phyloP scores from a whole-genome alignment of 2,113 vertebrate genomes.

The Caranx melampygus region DNA sequence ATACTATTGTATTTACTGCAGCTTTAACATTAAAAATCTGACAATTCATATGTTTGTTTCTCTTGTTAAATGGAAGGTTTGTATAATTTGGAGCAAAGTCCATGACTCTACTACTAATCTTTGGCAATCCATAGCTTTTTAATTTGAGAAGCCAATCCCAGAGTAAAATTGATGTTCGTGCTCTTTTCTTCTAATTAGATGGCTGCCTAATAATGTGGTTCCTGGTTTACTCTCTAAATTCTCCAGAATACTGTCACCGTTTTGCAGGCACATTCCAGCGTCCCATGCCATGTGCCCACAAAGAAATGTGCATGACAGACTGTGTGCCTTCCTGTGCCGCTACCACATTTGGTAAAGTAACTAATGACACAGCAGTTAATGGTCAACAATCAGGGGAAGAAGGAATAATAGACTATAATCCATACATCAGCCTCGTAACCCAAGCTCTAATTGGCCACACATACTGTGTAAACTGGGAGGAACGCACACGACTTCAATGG shows the following conservation, averaged over 20 bases:
- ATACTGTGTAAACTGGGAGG: slow-evolving; percentile 75
- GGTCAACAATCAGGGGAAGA: slow-evolving; percentile 76
- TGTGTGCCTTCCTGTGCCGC: slow-evolving; percentile 69
- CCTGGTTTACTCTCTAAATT: slow-evolving; percentile 48
- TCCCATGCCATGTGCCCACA: slow-evolving; percentile 54
- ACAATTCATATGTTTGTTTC: slow-evolving; percentile 22
- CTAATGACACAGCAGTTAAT: slow-evolving; percentile 80
- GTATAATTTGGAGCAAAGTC: slow-evolving; percentile 12
- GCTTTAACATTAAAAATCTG: slow-evolving; percentile 8
- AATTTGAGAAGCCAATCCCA: slow-evolving; percentile 16
- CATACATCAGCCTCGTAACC: slow-evolving; percentile 80
- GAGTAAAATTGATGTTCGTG: slow-evolving; percentile 34
- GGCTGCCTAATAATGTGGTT: slow-evolving; percentile 57
- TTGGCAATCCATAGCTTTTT: slow-evolving; percentile 4
- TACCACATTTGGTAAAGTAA: slow-evolving; percentile 76
- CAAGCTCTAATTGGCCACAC: slow-evolving; percentile 84
- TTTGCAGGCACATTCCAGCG: slow-evolving; percentile 62
- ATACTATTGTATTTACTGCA: slow-evolving; percentile 14
- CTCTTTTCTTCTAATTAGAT: slow-evolving; percentile 63
- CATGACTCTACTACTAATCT: slow-evolving; percentile 2
- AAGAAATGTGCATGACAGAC: slow-evolving; percentile 72
- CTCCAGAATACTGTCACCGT: slow-evolving; percentile 56
- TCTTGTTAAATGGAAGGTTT: slow-evolving; percentile 27
- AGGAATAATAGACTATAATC: slow-evolving; percentile 81
- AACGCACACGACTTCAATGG: slow-evolving; percentile 52